Conservation (phyloP, 1,140 invertebrate genomes). For the Caenorhabditis inopinata region DNA sequence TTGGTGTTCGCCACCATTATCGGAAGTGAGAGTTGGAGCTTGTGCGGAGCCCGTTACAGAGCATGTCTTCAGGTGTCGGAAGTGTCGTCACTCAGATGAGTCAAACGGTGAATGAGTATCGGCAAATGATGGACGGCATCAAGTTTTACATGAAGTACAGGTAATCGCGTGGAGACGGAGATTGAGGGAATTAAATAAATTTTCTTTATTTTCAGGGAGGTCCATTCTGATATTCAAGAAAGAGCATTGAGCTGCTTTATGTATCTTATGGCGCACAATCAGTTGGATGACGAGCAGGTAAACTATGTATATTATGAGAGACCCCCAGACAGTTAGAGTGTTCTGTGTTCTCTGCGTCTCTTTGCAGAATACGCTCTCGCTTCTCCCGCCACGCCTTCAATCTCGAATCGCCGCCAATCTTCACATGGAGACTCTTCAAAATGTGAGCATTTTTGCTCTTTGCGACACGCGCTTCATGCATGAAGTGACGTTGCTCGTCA, state of each 20-base stretch:
- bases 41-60: too few species aligned
- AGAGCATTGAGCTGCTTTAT: slow-evolving; percentile 36
- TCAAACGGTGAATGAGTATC: slow-evolving; percentile 3
- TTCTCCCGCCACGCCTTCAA: slow-evolving; percentile 39
- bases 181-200: neutral
- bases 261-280: slow-evolving; percentile 29
- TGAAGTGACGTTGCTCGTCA: slow-evolving; percentile 33
- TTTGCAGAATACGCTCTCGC: slow-evolving; percentile 19
- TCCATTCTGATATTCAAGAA: slow-evolving; percentile 28
- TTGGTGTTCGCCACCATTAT: slow-evolving; percentile 44
- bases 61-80: slow-evolving; percentile 36
- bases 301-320: too few species aligned
- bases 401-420: slow-evolving; percentile 26
- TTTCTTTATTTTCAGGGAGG: neutral
- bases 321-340: too few species aligned
- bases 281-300: slow-evolving; percentile 41
- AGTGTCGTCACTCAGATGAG: slow-evolving; percentile 36
- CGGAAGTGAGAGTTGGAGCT: too few species aligned
- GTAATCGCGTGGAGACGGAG: neutral
- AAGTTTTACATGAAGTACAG: slow-evolving; percentile 46
- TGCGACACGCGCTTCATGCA: slow-evolving; percentile 33
- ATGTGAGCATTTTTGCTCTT: slow-evolving; percentile 6
- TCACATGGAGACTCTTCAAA: slow-evolving; percentile 40
- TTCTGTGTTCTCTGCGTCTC: too few species aligned
- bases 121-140: slow-evolving; percentile 39